Percentiles rank a stretch among this genome's conserved stretches.
Evolutionary conservation across 1,140 invertebrate genomes (phyloP).

Genomic region (Hylyphantes graminicola): DNA sequence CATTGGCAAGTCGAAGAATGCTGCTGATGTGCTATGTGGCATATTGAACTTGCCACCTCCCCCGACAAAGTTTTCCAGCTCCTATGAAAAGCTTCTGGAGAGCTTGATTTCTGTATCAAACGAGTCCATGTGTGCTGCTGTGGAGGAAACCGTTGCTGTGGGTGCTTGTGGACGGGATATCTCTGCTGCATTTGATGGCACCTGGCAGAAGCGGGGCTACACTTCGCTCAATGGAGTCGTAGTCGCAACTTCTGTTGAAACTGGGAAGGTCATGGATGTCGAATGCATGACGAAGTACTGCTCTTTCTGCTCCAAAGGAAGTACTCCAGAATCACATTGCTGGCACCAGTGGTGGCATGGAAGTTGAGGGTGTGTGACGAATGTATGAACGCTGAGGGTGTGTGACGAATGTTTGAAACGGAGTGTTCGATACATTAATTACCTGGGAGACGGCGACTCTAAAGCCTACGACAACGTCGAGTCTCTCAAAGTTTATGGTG

Average conservation of each 20-base stretch:
- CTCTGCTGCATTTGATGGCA: too few species aligned
- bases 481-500: slow-evolving; percentile 58
- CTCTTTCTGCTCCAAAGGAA: too few species aligned
- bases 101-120: neutral
- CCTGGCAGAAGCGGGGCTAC: too few species aligned
- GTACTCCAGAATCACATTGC: slow-evolving; percentile 35
- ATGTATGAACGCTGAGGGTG: slow-evolving; percentile 57
- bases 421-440: slow-evolving; percentile 60
- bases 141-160: neutral
- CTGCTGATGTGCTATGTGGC: neutral
- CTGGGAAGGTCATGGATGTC: too few species aligned
- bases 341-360: slow-evolving; percentile 61
- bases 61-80: neutral
- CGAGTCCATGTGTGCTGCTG: slow-evolving; percentile 9
- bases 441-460: slow-evolving; percentile 61
- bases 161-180: neutral
- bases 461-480: slow-evolving; percentile 54
- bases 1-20: slow-evolving; percentile 5
- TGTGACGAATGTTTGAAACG: too few species aligned
- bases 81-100: neutral
- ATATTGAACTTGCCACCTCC: slow-evolving; percentile 30
- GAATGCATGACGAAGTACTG: too few species aligned
- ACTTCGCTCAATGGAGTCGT: too few species aligned
- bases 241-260: too few species aligned
- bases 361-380: slow-evolving; percentile 51